Evolutionary conservation across 1,140 invertebrate genomes (phyloP), one percentile per base, ranked within the genome.

Genomic region (Nasonia vitripennis): DNA sequence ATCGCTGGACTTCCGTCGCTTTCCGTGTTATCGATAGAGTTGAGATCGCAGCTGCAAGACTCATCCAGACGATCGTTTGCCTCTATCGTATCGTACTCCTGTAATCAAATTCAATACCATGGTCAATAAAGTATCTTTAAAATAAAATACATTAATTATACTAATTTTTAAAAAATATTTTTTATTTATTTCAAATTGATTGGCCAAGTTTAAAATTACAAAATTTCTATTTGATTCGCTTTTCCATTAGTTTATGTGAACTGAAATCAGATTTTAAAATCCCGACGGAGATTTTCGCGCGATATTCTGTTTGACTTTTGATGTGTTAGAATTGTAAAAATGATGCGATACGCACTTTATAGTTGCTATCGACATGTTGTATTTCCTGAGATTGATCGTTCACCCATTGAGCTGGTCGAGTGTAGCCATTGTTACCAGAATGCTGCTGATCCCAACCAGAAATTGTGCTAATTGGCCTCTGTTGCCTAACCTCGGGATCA

Each of bases 391-490:
- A 87, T 88, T 93, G 90, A 89, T 94, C 91, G 93, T 92, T 90
- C 89, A 87, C 90, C 93, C 93, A 93, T 27, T 89, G 87, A 23
- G 88, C 84, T 20, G 92, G 90, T 89, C 90, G 91, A 80, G 51
- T 91, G 68, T 92, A 93, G 14, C 92, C 92, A 87, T 93, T 93
- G 78, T 90, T 94, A 84, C 86, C 93, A 79, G 91, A 91, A 85
- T 94, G 93, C 83, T 97, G 95, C 85, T 97, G 96, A 91, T 98
- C 97, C 97, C 97, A 98, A 20, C 98, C 98, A 0, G 98, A 99
- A 87, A 99, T 99, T 9, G 98, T 99, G 91, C 98, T 98, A 79
- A 99, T 98, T 41, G 98, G 98, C 70, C 97, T 95, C 89, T 98
- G 97, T 91, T 98, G 97, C 67, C 98, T 94, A 80, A 98, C 94